Evolutionary conservation across 2,113 vertebrate species (phyloP).

Genomic region (Penelope pileata): DNA sequence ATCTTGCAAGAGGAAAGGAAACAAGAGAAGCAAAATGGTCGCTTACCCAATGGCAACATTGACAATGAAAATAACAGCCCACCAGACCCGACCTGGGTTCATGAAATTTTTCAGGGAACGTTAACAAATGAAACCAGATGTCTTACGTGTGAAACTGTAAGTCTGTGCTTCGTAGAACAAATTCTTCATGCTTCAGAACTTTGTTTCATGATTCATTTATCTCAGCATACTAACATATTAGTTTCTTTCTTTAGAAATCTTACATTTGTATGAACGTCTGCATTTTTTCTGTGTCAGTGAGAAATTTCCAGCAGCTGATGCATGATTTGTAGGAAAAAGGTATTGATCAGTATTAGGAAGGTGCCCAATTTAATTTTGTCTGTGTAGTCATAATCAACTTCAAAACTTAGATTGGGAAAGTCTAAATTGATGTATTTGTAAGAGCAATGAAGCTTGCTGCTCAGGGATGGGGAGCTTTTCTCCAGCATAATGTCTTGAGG

Average conservation of each 20-base stretch:
- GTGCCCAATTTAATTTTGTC: neutral
- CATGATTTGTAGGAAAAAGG: neutral
- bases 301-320: neutral
- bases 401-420: neutral
- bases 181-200: neutral
- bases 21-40: constrained; percentile 97
- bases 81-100: constrained; percentile 85
- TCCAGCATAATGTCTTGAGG: neutral
- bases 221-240: neutral
- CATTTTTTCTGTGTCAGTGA: neutral
- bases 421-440: neutral
- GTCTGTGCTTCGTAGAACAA: neutral
- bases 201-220: neutral
- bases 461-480: neutral
- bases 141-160: constrained; percentile 88
- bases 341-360: neutral
- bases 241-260: neutral
- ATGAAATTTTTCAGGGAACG: constrained; percentile 88
- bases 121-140: constrained; percentile 87
- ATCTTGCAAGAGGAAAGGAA: constrained; percentile 96
- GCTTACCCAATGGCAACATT: constrained; percentile 82
- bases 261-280: fast-evolving
- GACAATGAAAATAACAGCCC: constrained; percentile 78
- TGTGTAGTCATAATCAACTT: neutral
- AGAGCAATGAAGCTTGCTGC: neutral